These are phyloP conservation scores for Boloria selene DNA, from an alignment of 2,888 invertebrate genomes.

Conservation along the genomic window DNA sequence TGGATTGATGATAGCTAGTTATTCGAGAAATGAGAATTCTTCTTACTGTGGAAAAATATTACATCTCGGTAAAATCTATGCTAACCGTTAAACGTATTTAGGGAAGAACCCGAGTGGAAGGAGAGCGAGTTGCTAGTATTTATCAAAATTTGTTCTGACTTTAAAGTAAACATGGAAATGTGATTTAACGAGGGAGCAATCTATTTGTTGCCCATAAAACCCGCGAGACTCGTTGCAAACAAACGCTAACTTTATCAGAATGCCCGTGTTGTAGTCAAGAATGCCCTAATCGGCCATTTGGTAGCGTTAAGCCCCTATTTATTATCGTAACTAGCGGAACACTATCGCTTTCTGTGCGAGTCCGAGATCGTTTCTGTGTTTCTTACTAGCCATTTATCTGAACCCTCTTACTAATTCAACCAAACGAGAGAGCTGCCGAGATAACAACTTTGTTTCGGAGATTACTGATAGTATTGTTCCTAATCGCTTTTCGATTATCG, in stretches of 20 bases:
- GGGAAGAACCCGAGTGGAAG: too few relatives aligned
- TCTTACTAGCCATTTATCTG: constrained; percentile 49
- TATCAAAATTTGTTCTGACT: background rate
- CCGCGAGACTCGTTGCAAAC: constrained; percentile 67
- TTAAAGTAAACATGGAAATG: constrained; percentile 46
- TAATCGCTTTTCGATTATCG: constrained; percentile 46
- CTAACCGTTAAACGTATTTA: too few relatives aligned
- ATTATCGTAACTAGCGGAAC: constrained; percentile 68
- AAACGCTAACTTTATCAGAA: constrained; percentile 76
- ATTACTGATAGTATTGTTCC: constrained; percentile 57
- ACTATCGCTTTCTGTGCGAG: constrained; percentile 70
- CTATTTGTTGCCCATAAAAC: constrained; percentile 62
- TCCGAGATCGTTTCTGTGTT: constrained; percentile 57
- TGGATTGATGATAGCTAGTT: too few relatives aligned
- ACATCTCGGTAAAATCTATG: too few relatives aligned
- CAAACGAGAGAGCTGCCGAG: constrained; percentile 60
- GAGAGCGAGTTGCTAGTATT: too few relatives aligned
- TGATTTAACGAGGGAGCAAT: constrained; percentile 60
- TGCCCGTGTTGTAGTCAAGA: constrained; percentile 53
- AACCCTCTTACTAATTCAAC: constrained; percentile 72
- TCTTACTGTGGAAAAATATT: too few relatives aligned
- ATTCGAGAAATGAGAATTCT: too few relatives aligned
- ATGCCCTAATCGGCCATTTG: constrained; percentile 52
- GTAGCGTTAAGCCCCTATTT: constrained; percentile 46
- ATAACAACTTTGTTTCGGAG: constrained; percentile 64